Evolutionary conservation across 2,888 invertebrate genomes (phyloP).

Genomic region (Empis livida): DNA sequence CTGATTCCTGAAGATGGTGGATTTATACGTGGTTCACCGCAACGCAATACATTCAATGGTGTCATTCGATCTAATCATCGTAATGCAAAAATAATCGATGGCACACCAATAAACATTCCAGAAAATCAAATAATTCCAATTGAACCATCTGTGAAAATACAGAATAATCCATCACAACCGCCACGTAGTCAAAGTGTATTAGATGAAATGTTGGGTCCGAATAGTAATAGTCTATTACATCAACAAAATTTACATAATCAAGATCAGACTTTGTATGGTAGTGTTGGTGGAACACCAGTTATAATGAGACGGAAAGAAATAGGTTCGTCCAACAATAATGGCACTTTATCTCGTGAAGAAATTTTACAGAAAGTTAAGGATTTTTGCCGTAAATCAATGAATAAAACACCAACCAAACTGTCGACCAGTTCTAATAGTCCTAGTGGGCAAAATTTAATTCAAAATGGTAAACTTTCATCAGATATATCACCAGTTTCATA

Average conservation of each 20-base stretch:
- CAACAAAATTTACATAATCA: slow-evolving; percentile 22
- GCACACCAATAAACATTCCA: slow-evolving; percentile 14
- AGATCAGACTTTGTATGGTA: slow-evolving; percentile 21
- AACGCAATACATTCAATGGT: slow-evolving; percentile 31
- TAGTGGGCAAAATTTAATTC: background rate
- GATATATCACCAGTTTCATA: slow-evolving; percentile 32
- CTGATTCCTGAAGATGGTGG: slow-evolving; percentile 15
- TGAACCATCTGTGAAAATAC: slow-evolving; percentile 4
- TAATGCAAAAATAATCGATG: slow-evolving; percentile 24
- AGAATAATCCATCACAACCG: slow-evolving; percentile 11
- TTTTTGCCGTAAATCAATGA: slow-evolving; percentile 33
- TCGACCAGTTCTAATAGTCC: background rate
- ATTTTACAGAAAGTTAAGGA: slow-evolving; percentile 32
- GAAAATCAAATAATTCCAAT: slow-evolving; percentile 7
- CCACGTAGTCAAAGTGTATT: slow-evolving; percentile 31
- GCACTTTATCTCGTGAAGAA: slow-evolving; percentile 28
- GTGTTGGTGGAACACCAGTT: slow-evolving; percentile 13
- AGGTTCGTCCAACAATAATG: slow-evolving; percentile 20
- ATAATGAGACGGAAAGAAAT: slow-evolving; percentile 8
- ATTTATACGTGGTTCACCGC: slow-evolving; percentile 27
- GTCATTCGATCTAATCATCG: slow-evolving; percentile 20
- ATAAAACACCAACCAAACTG: slow-evolving; percentile 22
- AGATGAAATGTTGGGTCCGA: slow-evolving; percentile 20
- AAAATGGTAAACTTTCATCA: slow-evolving; percentile 14
- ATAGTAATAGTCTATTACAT: slow-evolving; percentile 4